A percentile compares a stretch with the other conserved stretches of the same genome.
phyloP scores from a whole-genome alignment of 2,113 vertebrate species.

The Oxyruncus cristatus region DNA sequence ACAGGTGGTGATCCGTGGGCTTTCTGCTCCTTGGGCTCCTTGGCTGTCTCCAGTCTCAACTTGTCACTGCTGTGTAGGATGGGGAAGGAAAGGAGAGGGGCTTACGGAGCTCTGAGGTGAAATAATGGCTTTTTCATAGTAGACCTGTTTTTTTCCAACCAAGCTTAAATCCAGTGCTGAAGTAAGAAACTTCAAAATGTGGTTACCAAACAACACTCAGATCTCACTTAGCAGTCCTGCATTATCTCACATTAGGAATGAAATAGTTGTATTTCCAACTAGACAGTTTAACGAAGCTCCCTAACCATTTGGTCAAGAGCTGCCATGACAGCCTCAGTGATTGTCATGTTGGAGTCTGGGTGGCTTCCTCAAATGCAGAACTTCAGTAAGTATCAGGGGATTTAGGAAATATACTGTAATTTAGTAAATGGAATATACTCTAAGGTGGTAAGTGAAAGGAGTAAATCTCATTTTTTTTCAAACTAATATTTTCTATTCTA shows the following conservation, averaged over 20 bases:
- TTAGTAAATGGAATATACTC: not conserved
- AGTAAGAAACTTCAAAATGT: not conserved
- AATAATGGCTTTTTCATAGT: not conserved
- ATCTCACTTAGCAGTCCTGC: not conserved
- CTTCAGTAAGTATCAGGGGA: not conserved
- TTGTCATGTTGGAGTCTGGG: not conserved
- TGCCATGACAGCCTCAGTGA: not conserved
- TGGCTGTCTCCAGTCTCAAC: not conserved
- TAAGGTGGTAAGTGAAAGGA: not conserved
- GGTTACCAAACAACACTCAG: not conserved
- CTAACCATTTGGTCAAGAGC: not conserved
- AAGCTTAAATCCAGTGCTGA: not conserved
- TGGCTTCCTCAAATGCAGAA: not conserved
- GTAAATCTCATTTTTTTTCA: not conserved
- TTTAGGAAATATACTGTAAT: not conserved
- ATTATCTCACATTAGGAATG: not conserved
- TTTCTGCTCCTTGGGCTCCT: not conserved
- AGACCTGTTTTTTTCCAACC: not conserved
- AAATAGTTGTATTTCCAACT: not conserved
- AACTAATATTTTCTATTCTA: not conserved
- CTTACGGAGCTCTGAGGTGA: not conserved
- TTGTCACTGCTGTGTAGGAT: not conserved
- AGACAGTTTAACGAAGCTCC: not conserved
- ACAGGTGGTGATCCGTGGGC: fast-evolving
- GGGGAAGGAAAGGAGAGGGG: not conserved